These are phyloP conservation scores for Chiloscyllium plagiosum DNA, from an alignment of 2,113 vertebrate species.

Conservation along the genomic window DNA sequence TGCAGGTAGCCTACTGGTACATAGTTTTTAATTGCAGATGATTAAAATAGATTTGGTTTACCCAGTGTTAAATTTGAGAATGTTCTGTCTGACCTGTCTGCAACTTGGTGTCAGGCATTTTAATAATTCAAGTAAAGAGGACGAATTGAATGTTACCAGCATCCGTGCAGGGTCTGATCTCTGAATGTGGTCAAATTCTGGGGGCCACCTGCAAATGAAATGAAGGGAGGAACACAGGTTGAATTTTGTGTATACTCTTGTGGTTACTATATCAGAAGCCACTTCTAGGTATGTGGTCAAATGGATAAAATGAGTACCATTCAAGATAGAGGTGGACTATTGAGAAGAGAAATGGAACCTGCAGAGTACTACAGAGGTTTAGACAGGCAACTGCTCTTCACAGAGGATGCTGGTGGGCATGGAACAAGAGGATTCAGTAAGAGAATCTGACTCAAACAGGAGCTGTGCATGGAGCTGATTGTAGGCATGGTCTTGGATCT, in stretches of 20 bases:
- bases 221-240: neutral
- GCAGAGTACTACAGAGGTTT: neutral
- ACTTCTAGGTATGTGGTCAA: neutral
- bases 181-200: too few species aligned
- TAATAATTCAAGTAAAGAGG: neutral
- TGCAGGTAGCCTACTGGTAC: too few species aligned
- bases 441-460: neutral
- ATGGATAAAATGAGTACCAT: neutral
- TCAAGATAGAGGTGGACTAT: neutral
- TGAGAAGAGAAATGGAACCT: neutral
- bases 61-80: neutral
- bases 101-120: neutral
- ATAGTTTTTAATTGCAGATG: neutral
- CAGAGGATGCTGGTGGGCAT: neutral
- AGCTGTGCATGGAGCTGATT: neutral
- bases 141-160: neutral
- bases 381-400: neutral
- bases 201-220: neutral
- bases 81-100: neutral
- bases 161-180: neutral
- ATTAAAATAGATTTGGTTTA: neutral
- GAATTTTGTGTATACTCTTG: neutral
- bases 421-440: neutral
- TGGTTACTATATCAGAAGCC: neutral
- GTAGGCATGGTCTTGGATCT: neutral